These are phyloP conservation scores for Panorpa germanica DNA, from an alignment of 2,888 invertebrate species.

Conservation along the genomic window DNA sequence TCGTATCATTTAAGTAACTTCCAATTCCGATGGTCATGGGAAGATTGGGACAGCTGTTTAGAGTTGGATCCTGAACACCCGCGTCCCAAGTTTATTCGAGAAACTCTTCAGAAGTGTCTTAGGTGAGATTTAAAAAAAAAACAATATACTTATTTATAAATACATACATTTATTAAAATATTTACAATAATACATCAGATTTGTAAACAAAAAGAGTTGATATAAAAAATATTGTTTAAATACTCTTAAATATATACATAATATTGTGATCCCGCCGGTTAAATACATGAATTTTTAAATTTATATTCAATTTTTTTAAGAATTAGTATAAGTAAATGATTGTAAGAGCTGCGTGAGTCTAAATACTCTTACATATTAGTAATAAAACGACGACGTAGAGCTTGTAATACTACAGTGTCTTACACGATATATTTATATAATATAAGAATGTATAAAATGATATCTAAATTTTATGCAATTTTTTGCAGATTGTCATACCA, in stretches of 20 bases:
- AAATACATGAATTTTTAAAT: constrained; percentile 2
- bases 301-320: constrained; percentile 9
- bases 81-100: constrained; percentile 83
- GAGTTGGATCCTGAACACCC: constrained; percentile 74
- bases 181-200: too few relatives aligned
- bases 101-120: constrained; percentile 77
- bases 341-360: too few relatives aligned
- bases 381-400: background rate
- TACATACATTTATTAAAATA: background rate
- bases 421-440: background rate
- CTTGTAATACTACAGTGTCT: background rate
- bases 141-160: background rate
- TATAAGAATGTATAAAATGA: too few relatives aligned
- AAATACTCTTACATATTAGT: too few relatives aligned
- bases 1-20: constrained; percentile 97
- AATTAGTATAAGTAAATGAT: too few relatives aligned
- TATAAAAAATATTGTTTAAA: too few relatives aligned
- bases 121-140: too few relatives aligned
- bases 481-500: constrained; percentile 70
- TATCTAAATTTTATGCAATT: too few relatives aligned
- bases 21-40: constrained; percentile 99
- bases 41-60: constrained; percentile 83
- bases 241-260: constrained; percentile 7
- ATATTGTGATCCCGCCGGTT: constrained; percentile 4
- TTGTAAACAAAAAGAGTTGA: too few relatives aligned